Evolutionary conservation across 1,140 invertebrate species (phyloP), one percentile per base, ranked within the genome.

Genomic region (Drosophila obscura): DNA sequence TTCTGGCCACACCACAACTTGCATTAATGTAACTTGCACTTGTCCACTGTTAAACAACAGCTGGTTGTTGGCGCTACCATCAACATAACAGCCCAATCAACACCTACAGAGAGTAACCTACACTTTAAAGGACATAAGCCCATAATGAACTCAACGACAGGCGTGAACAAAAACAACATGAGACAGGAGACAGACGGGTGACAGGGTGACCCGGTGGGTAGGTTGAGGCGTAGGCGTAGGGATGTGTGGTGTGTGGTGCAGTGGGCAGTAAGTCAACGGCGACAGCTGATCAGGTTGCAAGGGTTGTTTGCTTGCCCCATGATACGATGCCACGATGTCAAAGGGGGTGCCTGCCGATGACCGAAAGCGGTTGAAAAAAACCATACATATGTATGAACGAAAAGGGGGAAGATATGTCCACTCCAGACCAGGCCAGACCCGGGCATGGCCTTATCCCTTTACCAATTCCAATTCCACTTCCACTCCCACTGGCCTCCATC

Each of bases 241-340:
- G 19, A 9, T 22, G 59, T 19, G 28, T 6, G 48, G 41, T 43
- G 35, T 69, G 24, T 57, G 11, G 77, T 69, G 73, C 80, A 76
- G 39, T 84, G 76, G 66, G 66, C 80, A 84, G 80, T 73, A 79
- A 83, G 80, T 83, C 77, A 84, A 46, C 51, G 58, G 35, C 62
- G 73, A 76, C 68, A 77, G 80, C 80, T 84, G 80, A 84, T 84
- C 80, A 80, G 64, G 81, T 84, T 84, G 81, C 80, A 85, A 69
- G 81, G 81, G 78, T 72, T 83, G 80, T 69, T 69, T 49, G 65
- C 26, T 51, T 28, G 28, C 67, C 52, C 11, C 35, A 13, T 39
- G 35, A 39, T 39, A 39, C 35, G 35, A 39, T 39, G 11, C 11
- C 4, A 4, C 35, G 11, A 39, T 39, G 35, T 0, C 35, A 39